Percentiles rank a stretch among this genome's conserved stretches.
Evolutionary conservation across 2,888 invertebrate genomes (phyloP).

Genomic region (Phanerotoma sp.): DNA sequence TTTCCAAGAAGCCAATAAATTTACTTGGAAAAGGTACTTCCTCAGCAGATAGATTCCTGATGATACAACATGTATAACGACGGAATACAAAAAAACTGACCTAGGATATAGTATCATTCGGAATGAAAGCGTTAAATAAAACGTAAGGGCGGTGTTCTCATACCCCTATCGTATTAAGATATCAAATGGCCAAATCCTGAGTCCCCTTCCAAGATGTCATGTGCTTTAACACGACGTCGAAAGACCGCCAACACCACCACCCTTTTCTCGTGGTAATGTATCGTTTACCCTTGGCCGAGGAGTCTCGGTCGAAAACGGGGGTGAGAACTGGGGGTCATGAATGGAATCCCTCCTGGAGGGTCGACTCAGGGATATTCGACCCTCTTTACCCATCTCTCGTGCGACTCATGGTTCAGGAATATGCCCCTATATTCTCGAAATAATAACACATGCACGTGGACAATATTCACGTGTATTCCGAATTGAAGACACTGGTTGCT

Average conservation of each 20-base stretch:
- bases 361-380: slow-evolving; percentile 52
- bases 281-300: slow-evolving; percentile 45
- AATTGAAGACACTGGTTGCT: slow-evolving; percentile 31
- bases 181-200: slow-evolving; percentile 54
- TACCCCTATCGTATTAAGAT: slow-evolving; percentile 53
- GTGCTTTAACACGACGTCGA: slow-evolving; percentile 39
- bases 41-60: not conserved
- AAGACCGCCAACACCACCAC: slow-evolving; percentile 21
- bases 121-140: slow-evolving; percentile 42
- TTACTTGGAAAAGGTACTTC: not conserved
- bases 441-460: slow-evolving; percentile 54
- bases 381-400: slow-evolving; percentile 42
- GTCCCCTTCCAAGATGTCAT: slow-evolving; percentile 47
- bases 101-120: slow-evolving; percentile 26
- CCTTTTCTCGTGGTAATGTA: slow-evolving; percentile 43
- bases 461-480: slow-evolving; percentile 39
- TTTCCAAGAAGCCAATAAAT: not conserved
- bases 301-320: slow-evolving; percentile 33
- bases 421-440: slow-evolving; percentile 45
- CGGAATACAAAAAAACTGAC: slow-evolving; percentile 31
- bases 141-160: slow-evolving; percentile 44
- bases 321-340: slow-evolving; percentile 45
- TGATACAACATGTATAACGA: too few species aligned
- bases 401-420: slow-evolving; percentile 39
- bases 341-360: slow-evolving; percentile 57